Conservation (phyloP, 2,797 vertebrate genomes). For the Macropus fuliginosus region DNA sequence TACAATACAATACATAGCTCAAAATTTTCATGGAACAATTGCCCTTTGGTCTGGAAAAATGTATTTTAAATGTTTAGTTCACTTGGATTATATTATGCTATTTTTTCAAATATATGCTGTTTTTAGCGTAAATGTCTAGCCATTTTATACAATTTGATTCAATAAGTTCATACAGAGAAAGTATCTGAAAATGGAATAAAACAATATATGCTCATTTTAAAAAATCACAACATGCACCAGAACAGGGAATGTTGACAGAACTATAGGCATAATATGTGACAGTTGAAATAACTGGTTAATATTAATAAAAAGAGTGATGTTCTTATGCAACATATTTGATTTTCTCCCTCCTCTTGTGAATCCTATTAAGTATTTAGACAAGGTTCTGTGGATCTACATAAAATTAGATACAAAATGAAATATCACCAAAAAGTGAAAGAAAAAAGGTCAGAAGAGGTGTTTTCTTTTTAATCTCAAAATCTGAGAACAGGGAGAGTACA, state of each 20-base stretch:
- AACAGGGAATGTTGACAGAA: slow-evolving; percentile 42
- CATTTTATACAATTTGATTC: slow-evolving; percentile 25
- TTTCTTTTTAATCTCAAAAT: slow-evolving; percentile 54
- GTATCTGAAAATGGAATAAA: slow-evolving; percentile 40
- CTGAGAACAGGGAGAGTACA: slow-evolving; percentile 1
- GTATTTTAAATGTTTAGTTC: background rate
- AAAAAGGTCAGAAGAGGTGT: slow-evolving; percentile 61
- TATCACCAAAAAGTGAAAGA: slow-evolving; percentile 24
- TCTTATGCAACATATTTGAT: slow-evolving; percentile 36
- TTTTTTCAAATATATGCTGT: background rate
- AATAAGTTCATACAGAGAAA: slow-evolving; percentile 26
- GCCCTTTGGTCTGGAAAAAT: background rate
- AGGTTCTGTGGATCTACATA: slow-evolving; percentile 62
- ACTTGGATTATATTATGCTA: background rate
- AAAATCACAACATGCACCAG: background rate
- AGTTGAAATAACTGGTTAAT: slow-evolving; percentile 57
- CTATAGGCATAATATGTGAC: background rate
- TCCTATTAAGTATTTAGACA: slow-evolving; percentile 72
- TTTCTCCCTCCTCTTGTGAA: slow-evolving; percentile 56
- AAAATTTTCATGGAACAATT: background rate
- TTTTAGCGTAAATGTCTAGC: slow-evolving; percentile 8
- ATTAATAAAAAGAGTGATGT: slow-evolving; percentile 49
- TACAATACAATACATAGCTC: background rate
- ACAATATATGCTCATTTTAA: slow-evolving; percentile 24
- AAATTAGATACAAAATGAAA: slow-evolving; percentile 70